Evolutionary conservation across 2,113 vertebrate species (phyloP).

Genomic region (Burhinus bistriatus): DNA sequence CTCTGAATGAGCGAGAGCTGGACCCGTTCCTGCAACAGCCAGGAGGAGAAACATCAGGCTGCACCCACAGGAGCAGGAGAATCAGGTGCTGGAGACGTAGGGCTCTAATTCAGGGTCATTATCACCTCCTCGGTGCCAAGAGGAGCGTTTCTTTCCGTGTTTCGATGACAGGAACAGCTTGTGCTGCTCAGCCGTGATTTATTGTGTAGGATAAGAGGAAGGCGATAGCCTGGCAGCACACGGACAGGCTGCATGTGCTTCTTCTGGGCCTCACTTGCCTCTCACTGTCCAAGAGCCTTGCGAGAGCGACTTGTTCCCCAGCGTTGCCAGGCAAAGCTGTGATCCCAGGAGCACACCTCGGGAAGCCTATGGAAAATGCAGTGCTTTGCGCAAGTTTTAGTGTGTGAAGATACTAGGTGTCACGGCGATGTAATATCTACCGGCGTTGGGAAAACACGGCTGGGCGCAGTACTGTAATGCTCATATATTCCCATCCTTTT

Average conservation of each 20-base stretch:
- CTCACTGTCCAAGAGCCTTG: neutral
- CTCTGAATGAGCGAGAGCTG: neutral
- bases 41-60: neutral
- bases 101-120: conserved; percentile 52
- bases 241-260: neutral
- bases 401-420: neutral
- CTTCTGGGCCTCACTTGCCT: neutral
- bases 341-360: neutral
- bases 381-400: neutral
- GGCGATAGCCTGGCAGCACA: neutral
- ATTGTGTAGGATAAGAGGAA: neutral
- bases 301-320: neutral
- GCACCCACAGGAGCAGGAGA: neutral
- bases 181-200: conserved; percentile 45
- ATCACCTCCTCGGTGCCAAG: neutral
- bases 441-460: neutral
- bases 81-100: neutral
- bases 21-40: neutral
- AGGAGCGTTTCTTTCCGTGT: neutral
- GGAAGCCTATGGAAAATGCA: neutral
- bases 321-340: neutral
- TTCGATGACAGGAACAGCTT: conserved; percentile 51
- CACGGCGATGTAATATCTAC: accelerated
- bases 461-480: neutral
- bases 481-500: neutral